A percentile compares a stretch with the other conserved stretches of the same genome.
Evolutionary conservation across 2,113 vertebrate species (phyloP).

Genomic region (Tragelaphus imberbis): DNA sequence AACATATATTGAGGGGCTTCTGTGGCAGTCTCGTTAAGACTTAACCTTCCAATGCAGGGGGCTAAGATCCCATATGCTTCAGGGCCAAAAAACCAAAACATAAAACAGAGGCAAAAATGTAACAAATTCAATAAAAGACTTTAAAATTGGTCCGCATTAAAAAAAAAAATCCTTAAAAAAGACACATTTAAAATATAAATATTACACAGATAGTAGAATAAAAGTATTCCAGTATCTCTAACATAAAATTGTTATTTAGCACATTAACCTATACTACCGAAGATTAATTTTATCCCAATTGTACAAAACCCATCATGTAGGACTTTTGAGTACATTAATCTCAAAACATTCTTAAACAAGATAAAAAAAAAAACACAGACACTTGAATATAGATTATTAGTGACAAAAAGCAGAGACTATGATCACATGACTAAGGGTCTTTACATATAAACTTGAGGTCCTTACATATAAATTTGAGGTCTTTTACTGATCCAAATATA

Average conservation of each 20-base stretch:
- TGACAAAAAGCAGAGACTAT: constrained; percentile 76
- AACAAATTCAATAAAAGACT: not conserved
- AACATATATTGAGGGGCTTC: constrained; percentile 65
- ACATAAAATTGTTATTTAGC: constrained; percentile 53
- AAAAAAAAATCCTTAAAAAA: not conserved
- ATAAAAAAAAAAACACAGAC: constrained; percentile 35
- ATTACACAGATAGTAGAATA: constrained; percentile 71
- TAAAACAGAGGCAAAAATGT: not conserved
- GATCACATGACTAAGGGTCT: constrained; percentile 61
- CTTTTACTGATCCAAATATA: constrained; percentile 54
- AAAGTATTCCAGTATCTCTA: constrained; percentile 63
- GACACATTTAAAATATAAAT: not conserved
- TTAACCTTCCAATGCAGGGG: not conserved
- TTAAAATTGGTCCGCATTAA: not conserved
- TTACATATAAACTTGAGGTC: not conserved
- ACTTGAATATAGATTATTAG: constrained; percentile 77
- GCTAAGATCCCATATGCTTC: not conserved
- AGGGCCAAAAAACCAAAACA: not conserved
- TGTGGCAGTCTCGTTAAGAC: not conserved
- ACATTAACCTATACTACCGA: constrained; percentile 48
- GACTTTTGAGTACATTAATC: constrained; percentile 54
- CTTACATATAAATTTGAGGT: constrained; percentile 5
- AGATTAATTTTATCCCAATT: constrained; percentile 60
- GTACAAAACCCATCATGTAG: constrained; percentile 58
- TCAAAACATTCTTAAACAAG: constrained; percentile 55